These are phyloP conservation scores for Bombus sibiricus DNA, from an alignment of 1,140 invertebrate genomes.

Conservation along the genomic window DNA sequence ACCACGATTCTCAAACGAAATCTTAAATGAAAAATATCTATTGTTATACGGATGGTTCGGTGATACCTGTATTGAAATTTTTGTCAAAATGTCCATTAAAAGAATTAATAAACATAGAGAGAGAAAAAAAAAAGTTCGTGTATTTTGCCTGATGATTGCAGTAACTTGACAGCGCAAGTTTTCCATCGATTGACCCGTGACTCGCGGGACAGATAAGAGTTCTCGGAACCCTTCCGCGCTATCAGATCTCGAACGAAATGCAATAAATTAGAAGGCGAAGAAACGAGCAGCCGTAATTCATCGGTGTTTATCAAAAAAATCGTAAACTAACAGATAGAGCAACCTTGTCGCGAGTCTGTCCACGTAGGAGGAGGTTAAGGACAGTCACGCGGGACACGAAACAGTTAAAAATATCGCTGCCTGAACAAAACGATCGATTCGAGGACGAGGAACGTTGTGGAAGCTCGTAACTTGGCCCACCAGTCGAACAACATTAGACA, in stretches of 20 bases:
- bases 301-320: constrained; percentile 13
- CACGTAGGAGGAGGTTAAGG: constrained; percentile 46
- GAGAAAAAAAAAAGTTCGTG: too few relatives aligned
- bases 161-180: not conserved
- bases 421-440: constrained; percentile 23
- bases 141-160: not conserved
- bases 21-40: too few relatives aligned
- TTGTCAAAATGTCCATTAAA: too few relatives aligned
- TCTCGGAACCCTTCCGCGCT: not conserved
- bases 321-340: constrained; percentile 10
- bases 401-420: constrained; percentile 47
- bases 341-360: constrained; percentile 29
- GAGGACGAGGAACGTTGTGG: not conserved
- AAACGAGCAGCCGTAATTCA: not conserved
- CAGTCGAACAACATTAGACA: not conserved
- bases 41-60: too few relatives aligned
- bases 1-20: too few relatives aligned
- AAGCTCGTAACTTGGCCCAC: not conserved
- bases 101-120: too few relatives aligned
- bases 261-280: constrained; percentile 14
- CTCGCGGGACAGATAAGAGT: not conserved
- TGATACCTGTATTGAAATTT: too few relatives aligned
- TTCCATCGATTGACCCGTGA: not conserved
- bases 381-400: constrained; percentile 42
- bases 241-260: constrained; percentile 2